Evolutionary conservation across 2,797 vertebrate genomes (phyloP), one percentile per base, ranked within the genome.

Genomic region (Coregonus sp.): DNA sequence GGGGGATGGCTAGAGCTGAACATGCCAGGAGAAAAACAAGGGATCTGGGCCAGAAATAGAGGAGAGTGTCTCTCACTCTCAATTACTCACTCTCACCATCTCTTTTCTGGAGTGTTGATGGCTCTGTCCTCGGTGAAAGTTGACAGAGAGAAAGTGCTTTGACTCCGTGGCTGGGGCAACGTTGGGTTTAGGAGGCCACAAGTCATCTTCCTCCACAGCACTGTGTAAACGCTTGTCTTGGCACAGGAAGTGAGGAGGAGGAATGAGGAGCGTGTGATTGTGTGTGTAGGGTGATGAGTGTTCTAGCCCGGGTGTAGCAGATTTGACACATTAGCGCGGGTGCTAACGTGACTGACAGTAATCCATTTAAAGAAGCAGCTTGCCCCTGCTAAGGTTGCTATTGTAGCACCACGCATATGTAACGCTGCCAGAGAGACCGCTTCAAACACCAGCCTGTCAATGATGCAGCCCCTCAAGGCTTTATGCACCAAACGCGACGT

Each of bases 341-440:
- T 50, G 54, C 56, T 59, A 63, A 72, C 72, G 76, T 80, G 76
- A 84, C 68, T 85, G 82, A 87, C 82, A 86, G 82, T 87, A 89
- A 89, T 89, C 88, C 77, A 69, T 72, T 88, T 85, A 86, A 78
- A 84, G 78, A 71, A 80, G 81, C 74, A 82, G 37, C 70, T 74
- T 73, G 75, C 50, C 80, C 76, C 72, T 59, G 75, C 73, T 73
- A 37, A 75, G 56, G 56, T 18, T 54, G 15, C 71, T 18, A 66
- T 29, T 65, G 70, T 70, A 70, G 75, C 54, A 5, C 68, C 25
- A 73, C 78, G 20, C 33, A 33, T 56, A 59, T 79, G 70, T 76
- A 79, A 70, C 70, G 35, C 73, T 82, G 71, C 74, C 74, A 72
- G 54, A 31, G 16, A 72, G 54, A n/a, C 52, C 0, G 47, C 37